Evolutionary conservation across 2,113 vertebrate species (phyloP).

Genomic region (Ancistrus triradiatus): DNA sequence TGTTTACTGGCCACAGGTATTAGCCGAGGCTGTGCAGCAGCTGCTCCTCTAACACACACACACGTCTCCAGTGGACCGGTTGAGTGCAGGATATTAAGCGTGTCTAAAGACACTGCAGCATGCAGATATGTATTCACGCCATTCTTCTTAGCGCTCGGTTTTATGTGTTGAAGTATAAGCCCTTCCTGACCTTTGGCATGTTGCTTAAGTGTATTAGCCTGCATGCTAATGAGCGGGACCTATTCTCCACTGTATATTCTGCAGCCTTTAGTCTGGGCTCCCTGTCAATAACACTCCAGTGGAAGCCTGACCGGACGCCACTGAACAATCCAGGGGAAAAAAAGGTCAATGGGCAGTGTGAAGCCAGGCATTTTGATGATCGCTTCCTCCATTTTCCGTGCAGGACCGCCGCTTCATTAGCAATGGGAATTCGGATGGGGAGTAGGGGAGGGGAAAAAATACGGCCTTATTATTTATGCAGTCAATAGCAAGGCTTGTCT

Average conservation of each 20-base stretch:
- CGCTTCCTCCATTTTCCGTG: slow-evolving; percentile 76
- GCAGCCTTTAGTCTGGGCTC: slow-evolving; percentile 37
- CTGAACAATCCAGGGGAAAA: slow-evolving; percentile 54
- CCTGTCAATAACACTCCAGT: slow-evolving; percentile 78
- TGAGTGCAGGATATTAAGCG: slow-evolving; percentile 12
- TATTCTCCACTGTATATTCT: slow-evolving; percentile 35
- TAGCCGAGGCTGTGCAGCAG: slow-evolving; percentile 33
- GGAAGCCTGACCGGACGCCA: slow-evolving; percentile 72
- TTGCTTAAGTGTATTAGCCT: slow-evolving; percentile 26
- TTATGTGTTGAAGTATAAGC: slow-evolving; percentile 34
- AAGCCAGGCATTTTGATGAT: slow-evolving; percentile 83
- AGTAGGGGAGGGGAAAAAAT: slow-evolving; percentile 54
- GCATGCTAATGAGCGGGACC: slow-evolving; percentile 37
- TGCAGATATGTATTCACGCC: slow-evolving; percentile 34
- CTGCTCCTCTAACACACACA: slow-evolving; percentile 25
- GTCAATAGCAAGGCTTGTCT: slow-evolving; percentile 89
- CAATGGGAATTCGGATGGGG: slow-evolving; percentile 77
- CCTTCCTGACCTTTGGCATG: slow-evolving; percentile 42
- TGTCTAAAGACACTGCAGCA: slow-evolving; percentile 14
- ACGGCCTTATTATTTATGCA: slow-evolving; percentile 89
- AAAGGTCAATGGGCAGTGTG: slow-evolving; percentile 84
- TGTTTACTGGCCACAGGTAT: slow-evolving; percentile 48
- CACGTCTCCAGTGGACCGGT: background rate
- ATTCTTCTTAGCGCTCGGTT: slow-evolving; percentile 14
- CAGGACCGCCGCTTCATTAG: slow-evolving; percentile 89